A percentile compares a stretch with the other conserved stretches of the same genome.
Evolutionary conservation across 2,113 vertebrate genomes (phyloP).

Genomic region (Terrapene triunguis): DNA sequence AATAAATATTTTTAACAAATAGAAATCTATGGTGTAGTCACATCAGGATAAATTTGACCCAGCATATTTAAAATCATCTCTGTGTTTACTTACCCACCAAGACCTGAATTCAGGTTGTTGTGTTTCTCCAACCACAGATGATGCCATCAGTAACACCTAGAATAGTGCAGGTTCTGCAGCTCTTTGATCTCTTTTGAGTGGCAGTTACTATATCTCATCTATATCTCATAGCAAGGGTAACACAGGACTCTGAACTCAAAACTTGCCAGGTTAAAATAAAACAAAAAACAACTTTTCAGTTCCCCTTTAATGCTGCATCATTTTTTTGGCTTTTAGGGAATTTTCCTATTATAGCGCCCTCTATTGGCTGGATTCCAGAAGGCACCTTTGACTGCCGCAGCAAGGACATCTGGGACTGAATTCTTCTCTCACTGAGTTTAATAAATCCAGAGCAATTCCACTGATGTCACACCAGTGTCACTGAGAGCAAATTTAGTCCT

Average conservation of each 20-base stretch:
- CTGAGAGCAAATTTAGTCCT: background rate
- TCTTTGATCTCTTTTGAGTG: background rate
- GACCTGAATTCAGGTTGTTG: background rate
- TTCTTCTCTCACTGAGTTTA: background rate
- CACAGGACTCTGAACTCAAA: background rate
- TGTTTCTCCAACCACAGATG: background rate
- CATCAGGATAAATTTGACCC: background rate
- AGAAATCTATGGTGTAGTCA: background rate
- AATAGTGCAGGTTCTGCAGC: background rate
- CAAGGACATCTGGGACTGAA: background rate
- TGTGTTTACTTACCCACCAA: background rate
- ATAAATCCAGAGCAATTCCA: background rate
- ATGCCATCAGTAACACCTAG: background rate
- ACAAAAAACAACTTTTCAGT: background rate
- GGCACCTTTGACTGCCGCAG: background rate
- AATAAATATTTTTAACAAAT: background rate
- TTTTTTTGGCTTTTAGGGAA: background rate
- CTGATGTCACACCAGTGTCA: background rate
- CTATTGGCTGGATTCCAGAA: background rate
- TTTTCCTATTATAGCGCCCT: background rate
- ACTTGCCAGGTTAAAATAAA: background rate
- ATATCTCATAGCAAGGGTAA: accelerated
- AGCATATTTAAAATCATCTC: background rate
- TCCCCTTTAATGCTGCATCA: background rate
- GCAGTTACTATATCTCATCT: background rate